These are phyloP conservation scores for Chrysolina haemoptera DNA, from an alignment of 2,888 invertebrate species.

Conservation along the genomic window DNA sequence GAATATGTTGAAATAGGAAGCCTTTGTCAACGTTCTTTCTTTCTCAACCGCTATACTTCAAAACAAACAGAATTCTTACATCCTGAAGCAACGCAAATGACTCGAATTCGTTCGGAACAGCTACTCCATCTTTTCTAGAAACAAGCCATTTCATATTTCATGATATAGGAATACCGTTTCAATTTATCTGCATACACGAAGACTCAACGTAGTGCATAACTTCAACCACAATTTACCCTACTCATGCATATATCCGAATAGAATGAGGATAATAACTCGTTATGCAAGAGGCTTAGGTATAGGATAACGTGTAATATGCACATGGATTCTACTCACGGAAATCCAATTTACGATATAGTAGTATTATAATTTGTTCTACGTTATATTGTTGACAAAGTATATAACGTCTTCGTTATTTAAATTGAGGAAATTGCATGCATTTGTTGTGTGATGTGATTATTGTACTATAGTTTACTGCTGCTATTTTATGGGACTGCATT, in stretches of 20 bases:
- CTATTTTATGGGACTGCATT: too few relatives aligned
- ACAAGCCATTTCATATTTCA: neutral
- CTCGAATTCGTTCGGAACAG: too few relatives aligned
- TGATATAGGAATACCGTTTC: neutral
- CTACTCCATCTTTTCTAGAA: neutral
- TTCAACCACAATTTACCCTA: slow-evolving; percentile 1
- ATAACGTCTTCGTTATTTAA: neutral
- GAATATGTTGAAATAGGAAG: too few relatives aligned
- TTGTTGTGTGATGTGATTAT: neutral
- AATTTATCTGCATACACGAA: neutral
- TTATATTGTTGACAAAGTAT: slow-evolving; percentile 1
- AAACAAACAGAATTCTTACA: too few relatives aligned
- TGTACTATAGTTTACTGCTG: too few relatives aligned
- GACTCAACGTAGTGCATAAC: slow-evolving; percentile 5
- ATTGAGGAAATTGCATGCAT: neutral
- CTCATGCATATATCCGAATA: slow-evolving; percentile 11
- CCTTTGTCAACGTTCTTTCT: too few relatives aligned
- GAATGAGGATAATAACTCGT: slow-evolving; percentile 14
- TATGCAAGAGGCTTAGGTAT: slow-evolving; percentile 14
- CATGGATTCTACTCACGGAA: slow-evolving; percentile 16
- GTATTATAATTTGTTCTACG: neutral
- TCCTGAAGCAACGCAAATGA: too few relatives aligned
- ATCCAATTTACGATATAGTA: slow-evolving; percentile 6
- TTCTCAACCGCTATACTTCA: too few relatives aligned
- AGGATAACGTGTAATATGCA: slow-evolving; percentile 17